These are phyloP conservation scores for Mnemiopsis leidyi DNA, from an alignment of 37 sponge, comb jelly and placozoan species.

Conservation along the genomic window DNA sequence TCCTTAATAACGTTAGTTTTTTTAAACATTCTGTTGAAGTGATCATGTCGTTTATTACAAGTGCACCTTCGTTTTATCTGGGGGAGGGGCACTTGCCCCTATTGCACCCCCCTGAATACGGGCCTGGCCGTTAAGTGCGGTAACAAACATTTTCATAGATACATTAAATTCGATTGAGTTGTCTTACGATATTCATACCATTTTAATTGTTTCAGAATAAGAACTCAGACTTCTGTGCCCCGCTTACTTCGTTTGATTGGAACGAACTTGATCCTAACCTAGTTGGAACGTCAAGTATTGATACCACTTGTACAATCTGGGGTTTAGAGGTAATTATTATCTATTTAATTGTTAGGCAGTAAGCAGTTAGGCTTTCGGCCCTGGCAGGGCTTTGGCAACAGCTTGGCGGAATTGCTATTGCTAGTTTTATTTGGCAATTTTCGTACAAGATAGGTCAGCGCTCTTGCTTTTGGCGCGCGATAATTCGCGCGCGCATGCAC, in stretches of 20 bases:
- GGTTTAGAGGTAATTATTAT: conserved; percentile 75
- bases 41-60: too few relatives aligned
- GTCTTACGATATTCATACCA: too few relatives aligned
- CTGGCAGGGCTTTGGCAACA: not conserved
- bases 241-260: conserved; percentile 96
- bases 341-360: not conserved
- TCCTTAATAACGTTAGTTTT: conserved; percentile 87
- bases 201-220: conserved; percentile 79
- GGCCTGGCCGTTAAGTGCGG: too few relatives aligned
- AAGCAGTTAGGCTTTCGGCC: not conserved
- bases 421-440: not conserved
- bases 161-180: too few relatives aligned
- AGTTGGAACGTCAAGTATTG: conserved; percentile 92
- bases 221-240: conserved; percentile 96
- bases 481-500: not conserved
- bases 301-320: conserved; percentile 98
- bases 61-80: too few relatives aligned
- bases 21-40: too few relatives aligned
- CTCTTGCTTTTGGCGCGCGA: not conserved
- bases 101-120: too few relatives aligned
- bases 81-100: too few relatives aligned
- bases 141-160: not conserved
- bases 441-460: not conserved
- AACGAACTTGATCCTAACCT: conserved; percentile 90
- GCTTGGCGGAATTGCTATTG: not conserved